Evolutionary conservation across 2,113 vertebrate species (phyloP).

Genomic region (Pomatostomus ruficeps): DNA sequence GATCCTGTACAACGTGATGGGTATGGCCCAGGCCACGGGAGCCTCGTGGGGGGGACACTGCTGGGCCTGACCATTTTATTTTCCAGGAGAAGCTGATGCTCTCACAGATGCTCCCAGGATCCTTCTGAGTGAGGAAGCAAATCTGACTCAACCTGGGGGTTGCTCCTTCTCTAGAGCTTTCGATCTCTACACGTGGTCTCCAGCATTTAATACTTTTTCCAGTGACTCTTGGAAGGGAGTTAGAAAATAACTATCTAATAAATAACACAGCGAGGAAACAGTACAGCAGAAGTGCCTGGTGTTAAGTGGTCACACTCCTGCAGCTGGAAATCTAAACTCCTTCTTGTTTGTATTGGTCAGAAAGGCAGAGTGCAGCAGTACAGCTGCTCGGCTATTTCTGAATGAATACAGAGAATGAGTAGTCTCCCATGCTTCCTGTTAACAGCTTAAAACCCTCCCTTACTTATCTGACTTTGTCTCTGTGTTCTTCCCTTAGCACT

Average conservation of each 20-base stretch:
- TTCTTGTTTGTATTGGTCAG: not conserved
- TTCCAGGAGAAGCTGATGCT: not conserved
- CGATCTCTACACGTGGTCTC: not conserved
- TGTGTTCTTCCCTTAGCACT: constrained; percentile 51
- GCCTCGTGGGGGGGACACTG: not conserved
- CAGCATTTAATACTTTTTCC: not conserved
- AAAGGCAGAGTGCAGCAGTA: not conserved
- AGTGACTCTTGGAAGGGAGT: not conserved
- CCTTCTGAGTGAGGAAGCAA: not conserved
- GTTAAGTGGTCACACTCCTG: not conserved
- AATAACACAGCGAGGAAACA: not conserved
- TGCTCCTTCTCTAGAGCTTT: not conserved
- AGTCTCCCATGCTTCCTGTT: not conserved
- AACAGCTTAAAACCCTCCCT: not conserved
- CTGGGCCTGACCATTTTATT: not conserved
- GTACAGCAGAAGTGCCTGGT: not conserved
- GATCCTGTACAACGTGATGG: constrained; percentile 58
- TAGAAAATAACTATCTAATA: not conserved
- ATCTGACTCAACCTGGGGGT: not conserved
- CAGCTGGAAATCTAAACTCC: not conserved
- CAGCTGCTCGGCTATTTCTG: not conserved
- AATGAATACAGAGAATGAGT: not conserved
- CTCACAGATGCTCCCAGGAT: not conserved
- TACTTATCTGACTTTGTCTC: not conserved
- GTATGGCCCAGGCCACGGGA: constrained; percentile 7